Evolutionary conservation across 2,888 invertebrate genomes (phyloP).

Genomic region (Syritta pipiens): DNA sequence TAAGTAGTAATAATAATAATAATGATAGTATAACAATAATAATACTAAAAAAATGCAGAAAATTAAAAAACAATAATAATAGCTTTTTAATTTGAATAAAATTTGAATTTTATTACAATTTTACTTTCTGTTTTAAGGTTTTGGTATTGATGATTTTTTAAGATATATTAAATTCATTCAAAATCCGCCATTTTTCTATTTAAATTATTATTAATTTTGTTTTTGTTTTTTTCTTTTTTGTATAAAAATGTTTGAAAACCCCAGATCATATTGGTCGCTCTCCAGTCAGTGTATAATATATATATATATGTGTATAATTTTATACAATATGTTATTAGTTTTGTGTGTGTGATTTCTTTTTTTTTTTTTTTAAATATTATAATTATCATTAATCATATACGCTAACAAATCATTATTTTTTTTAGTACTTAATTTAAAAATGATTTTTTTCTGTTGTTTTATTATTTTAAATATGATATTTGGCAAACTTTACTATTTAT

Average conservation of each 20-base stretch:
- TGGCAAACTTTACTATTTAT: conserved; percentile 67
- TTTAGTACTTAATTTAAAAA: conserved; percentile 17
- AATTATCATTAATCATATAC: conserved; percentile 65
- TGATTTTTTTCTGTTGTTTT: conserved; percentile 27
- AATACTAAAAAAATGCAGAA: too few relatives aligned
- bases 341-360: too few relatives aligned
- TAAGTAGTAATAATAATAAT: conserved; percentile 48
- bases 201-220: conserved; percentile 47
- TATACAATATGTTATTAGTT: conserved; percentile 63
- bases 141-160: conserved; percentile 41
- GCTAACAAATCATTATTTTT: conserved; percentile 61
- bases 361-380: conserved; percentile 61
- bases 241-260: conserved; percentile 76
- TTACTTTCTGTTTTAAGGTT: conserved; percentile 40
- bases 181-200: conserved; percentile 53
- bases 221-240: conserved; percentile 69
- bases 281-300: conserved; percentile 76
- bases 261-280: conserved; percentile 79
- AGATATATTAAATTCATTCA: conserved; percentile 67
- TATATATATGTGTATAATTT: conserved; percentile 64
- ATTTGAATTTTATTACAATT: conserved; percentile 60
- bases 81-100: conserved; percentile 61
- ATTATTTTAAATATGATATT: conserved; percentile 65
- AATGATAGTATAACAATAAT: too few relatives aligned
- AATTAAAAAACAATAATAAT: conserved; percentile 58